Evolutionary conservation across 2,113 vertebrate genomes (phyloP).

Genomic region (Paramisgurnus dabryanus): DNA sequence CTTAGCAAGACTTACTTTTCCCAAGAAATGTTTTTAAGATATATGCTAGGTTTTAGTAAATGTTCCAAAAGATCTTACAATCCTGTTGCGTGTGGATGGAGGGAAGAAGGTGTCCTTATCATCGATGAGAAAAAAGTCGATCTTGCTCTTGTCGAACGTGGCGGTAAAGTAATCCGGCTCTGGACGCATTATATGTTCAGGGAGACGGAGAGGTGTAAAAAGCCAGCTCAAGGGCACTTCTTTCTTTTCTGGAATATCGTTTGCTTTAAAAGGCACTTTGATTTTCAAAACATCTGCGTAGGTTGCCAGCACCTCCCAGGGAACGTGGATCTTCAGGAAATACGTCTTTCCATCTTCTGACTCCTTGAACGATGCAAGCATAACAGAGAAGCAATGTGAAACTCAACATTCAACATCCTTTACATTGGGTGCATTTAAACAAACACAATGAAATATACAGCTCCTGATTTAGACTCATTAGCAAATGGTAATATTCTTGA

Average conservation of each 20-base stretch:
- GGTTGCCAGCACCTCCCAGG: slow-evolving; percentile 90
- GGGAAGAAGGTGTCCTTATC: slow-evolving; percentile 88
- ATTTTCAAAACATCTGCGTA: slow-evolving; percentile 93
- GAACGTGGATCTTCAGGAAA: slow-evolving; percentile 94
- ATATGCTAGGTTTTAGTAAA: background rate
- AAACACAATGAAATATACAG: background rate
- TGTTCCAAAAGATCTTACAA: slow-evolving; percentile 75
- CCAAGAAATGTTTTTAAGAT: background rate
- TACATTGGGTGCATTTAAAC: background rate
- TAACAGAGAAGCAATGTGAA: background rate
- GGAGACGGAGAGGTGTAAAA: slow-evolving; percentile 79
- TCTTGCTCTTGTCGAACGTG: slow-evolving; percentile 86
- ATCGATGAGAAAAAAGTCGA: slow-evolving; percentile 89
- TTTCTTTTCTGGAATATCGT: slow-evolving; percentile 74
- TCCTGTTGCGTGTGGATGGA: slow-evolving; percentile 91
- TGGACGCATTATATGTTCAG: slow-evolving; percentile 80
- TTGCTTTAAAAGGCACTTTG: slow-evolving; percentile 89
- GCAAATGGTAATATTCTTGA: background rate
- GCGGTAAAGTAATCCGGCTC: slow-evolving; percentile 89
- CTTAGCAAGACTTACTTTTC: background rate
- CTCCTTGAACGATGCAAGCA: slow-evolving; percentile 72
- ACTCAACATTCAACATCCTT: too few relatives aligned
- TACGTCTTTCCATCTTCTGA: slow-evolving; percentile 91
- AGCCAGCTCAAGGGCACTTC: slow-evolving; percentile 78
- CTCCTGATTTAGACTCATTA: background rate